Base-by-base conservation (phyloP, 2,797 vertebrate species). In the Channallabes apus region DNA sequence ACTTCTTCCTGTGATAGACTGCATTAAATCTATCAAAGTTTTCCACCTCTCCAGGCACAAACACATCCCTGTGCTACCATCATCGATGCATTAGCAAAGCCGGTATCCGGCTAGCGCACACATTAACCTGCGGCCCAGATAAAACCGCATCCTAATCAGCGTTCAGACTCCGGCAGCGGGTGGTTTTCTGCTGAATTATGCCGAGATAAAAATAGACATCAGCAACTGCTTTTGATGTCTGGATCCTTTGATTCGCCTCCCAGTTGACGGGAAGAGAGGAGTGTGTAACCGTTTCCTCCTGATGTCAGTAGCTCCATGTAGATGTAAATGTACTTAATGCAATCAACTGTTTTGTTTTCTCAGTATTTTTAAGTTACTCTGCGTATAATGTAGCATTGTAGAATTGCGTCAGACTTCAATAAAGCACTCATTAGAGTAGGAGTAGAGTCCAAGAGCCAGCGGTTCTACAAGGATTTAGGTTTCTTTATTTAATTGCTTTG, bases 191-290 rank as follows among this genome's bases (percentile, higher is more conserved):
- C 64, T 67, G 62, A 80, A 80, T 54, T 51, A 80, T 51, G 2
- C 41, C 0, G 15, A 22, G n/a, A 51, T 67, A 32, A 67, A 80
- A 80, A 80, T 67, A 67, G n/a, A 67, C 79, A 51, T 67, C 61
- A 62, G 76, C 32, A 54, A 54, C 54, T 0, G 11, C 56, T 3
- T 73, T 82, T 41, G 62, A 80, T 67, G 79, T 67, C 41, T 54
- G 62, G 41, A 80, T 67, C 62, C 79, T 54, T 80, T 80, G 38
- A 80, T 65, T 80, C 1, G n/a, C 17, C 54, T 67, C 64, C 27
- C 79, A 67, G 32, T 67, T 5, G 41, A 54, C n/a, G 20, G 79
- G 79, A 80, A 80, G 79, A 51, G n/a, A 2, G 4, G 79, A 22
- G 79, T 22, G 62, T 67, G 79, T 29, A 41, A 24, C 58, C 8